phyloP scores from a whole-genome alignment of 2,888 invertebrate genomes.

The Timema cristinae region DNA sequence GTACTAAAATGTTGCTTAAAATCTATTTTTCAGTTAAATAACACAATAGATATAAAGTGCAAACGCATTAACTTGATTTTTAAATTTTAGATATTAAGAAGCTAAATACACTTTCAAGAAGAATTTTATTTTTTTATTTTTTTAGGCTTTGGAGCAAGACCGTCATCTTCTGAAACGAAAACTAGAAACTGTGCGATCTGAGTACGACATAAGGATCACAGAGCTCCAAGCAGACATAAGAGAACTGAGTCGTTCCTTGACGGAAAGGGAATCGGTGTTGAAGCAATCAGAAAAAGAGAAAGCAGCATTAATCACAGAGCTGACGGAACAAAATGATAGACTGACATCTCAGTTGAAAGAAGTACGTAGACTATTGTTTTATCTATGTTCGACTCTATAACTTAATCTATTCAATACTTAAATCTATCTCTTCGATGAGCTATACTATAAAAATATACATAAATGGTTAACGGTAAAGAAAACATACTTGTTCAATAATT shows the following conservation, averaged over 20 bases:
- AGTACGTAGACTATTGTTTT: conserved; percentile 41
- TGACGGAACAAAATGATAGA: conserved; percentile 84
- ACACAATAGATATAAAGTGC: too few species aligned
- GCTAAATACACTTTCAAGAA: too few species aligned
- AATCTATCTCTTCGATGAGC: too few species aligned
- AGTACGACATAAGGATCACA: conserved; percentile 79
- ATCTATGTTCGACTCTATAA: too few species aligned
- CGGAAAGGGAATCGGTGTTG: conserved; percentile 47
- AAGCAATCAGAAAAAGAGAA: conserved; percentile 62
- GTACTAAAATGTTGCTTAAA: too few species aligned
- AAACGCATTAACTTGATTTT: too few species aligned
- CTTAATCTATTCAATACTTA: too few species aligned
- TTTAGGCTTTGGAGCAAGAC: conserved; percentile 89
- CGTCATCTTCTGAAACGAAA: conserved; percentile 81
- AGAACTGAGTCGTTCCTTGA: conserved; percentile 72
- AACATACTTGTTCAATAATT: too few species aligned
- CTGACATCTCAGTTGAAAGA: conserved; percentile 83
- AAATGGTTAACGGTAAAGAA: too few species aligned
- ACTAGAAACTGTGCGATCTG: conserved; percentile 79
- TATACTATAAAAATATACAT: too few species aligned
- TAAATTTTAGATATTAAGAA: too few species aligned
- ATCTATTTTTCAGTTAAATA: too few species aligned
- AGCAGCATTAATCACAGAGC: conserved; percentile 71
- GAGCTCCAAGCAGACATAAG: conserved; percentile 87
- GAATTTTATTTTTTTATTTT: conserved; percentile 32